Conservation (phyloP, 2,113 vertebrate genomes). For the Sigmodon hispidus region DNA sequence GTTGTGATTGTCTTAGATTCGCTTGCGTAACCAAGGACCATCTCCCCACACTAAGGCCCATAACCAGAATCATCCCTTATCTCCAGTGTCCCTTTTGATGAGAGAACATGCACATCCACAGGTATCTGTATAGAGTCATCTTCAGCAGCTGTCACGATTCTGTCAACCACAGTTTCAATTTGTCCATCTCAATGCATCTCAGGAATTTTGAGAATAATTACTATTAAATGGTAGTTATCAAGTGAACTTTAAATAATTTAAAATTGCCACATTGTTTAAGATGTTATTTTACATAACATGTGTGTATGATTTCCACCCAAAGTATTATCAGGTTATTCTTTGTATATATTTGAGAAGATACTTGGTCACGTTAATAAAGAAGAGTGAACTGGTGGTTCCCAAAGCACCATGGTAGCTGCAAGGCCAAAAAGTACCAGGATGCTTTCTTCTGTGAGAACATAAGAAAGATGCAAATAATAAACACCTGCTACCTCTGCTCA, state of each 20-base stretch:
- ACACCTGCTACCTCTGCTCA: not conserved
- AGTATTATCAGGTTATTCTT: not conserved
- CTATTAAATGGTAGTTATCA: not conserved
- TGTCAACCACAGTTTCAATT: not conserved
- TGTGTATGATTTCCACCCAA: not conserved
- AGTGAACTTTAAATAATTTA: constrained; percentile 5
- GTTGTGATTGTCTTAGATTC: not conserved
- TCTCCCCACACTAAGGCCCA: not conserved
- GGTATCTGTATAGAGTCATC: not conserved
- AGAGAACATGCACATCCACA: not conserved
- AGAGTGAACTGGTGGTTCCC: not conserved
- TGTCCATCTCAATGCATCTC: not conserved
- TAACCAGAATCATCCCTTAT: not conserved
- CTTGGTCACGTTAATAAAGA: constrained; percentile 23
- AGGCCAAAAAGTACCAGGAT: not conserved
- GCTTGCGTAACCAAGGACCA: not conserved
- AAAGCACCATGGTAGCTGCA: not conserved
- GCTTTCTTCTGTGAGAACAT: not conserved
- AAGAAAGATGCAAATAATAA: not conserved
- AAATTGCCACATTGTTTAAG: not conserved
- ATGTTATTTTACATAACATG: not conserved
- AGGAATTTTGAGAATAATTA: constrained; percentile 33
- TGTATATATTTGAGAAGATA: not conserved
- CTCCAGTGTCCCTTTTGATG: not conserved
- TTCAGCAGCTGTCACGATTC: not conserved